Evolutionary conservation across 2,797 vertebrate species (phyloP), one percentile per base, ranked within the genome.

Genomic region (Rachycentron canadum): DNA sequence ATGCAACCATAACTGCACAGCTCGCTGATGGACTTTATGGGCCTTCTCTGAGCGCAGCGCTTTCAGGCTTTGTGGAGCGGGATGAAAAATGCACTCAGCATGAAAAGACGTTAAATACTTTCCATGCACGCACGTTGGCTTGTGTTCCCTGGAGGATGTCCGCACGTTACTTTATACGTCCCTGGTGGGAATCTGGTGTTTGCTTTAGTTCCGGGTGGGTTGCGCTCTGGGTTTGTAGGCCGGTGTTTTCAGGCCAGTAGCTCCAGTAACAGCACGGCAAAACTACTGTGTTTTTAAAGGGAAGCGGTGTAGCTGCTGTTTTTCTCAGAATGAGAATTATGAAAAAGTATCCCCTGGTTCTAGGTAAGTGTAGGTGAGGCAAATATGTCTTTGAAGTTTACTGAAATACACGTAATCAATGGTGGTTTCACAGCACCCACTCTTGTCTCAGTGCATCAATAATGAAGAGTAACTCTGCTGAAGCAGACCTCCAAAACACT

Each of bases 41-140:
- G 52, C 86, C 77, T 57, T 83, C 68, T 72, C 86, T 26, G 72
- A 70, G 66, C 71, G 34, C 85, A 52, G 71, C n/a, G 59, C 75
- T 76, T 79, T 52, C 62, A 32, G 74, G 84, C 82, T 84, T 86
- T 87, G 84, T 71, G 75, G 86, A 74, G 17, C 28, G 7, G 52
- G 65, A 45, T 83, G 71, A 85, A 86, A 89, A 91, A 90, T 69
- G 59, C 58, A 65, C 32, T 71, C 19, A n/a, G 80, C 81, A 62
- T 78, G 87, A 89, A 88, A 83, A 86, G 73, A 88, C 23, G 52
- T 79, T 41, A 84, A 90, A 93, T 91, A 88, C 73, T 92, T 94
- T 93, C 90, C 92, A 82, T 85, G 80, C 62, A 0, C 47, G 34
- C 67, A 32, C 10, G 53, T 59, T 34, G 76, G 69, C 77, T 83